Evolutionary conservation across 2,888 invertebrate species (phyloP).

Genomic region (Formica aserva): DNA sequence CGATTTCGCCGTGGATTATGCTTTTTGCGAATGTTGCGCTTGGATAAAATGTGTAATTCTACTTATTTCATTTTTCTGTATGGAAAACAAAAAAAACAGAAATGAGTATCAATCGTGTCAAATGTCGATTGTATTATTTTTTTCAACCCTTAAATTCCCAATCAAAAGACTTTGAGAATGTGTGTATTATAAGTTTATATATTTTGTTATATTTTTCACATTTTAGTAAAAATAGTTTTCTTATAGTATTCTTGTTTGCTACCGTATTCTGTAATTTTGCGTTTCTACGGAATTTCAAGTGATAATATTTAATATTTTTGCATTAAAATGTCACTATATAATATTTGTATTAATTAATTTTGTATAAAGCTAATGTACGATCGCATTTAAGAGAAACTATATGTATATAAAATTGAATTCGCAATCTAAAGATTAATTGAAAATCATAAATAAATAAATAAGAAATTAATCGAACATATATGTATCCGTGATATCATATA

Average conservation of each 20-base stretch:
- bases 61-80: background rate
- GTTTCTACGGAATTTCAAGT: too few species aligned
- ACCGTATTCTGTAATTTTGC: too few species aligned
- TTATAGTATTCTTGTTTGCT: too few species aligned
- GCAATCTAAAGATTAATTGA: background rate
- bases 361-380: background rate
- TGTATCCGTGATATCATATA: background rate
- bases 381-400: background rate
- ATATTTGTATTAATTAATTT: background rate
- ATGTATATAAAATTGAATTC: background rate
- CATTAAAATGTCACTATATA: background rate
- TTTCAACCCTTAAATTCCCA: too few species aligned
- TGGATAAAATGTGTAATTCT: background rate
- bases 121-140: too few species aligned
- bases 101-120: too few species aligned
- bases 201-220: background rate
- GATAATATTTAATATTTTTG: background rate
- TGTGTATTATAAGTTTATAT: background rate
- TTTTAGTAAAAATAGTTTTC: too few species aligned
- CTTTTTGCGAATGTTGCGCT: background rate
- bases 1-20: constrained; percentile 17
- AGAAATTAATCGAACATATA: background rate
- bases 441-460: background rate
- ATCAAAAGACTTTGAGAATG: background rate
- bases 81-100: background rate